phyloP scores from a whole-genome alignment of 2,797 vertebrate species.

The Gallinago nigripennis region DNA sequence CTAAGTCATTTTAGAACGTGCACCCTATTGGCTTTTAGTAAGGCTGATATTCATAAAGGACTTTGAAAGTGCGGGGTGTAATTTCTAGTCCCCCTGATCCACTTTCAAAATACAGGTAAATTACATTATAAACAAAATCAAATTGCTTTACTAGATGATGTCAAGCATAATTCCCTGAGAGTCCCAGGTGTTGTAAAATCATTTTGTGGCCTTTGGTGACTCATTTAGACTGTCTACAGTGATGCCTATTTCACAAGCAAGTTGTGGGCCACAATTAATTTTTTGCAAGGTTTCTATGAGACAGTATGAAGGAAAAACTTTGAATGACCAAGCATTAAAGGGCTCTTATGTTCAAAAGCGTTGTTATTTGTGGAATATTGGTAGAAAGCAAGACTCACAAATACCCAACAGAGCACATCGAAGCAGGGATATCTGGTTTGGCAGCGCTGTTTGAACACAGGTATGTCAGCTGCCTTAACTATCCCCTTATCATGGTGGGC shows the following conservation, averaged over 20 bases:
- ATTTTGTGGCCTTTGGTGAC: neutral
- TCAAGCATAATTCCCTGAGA: neutral
- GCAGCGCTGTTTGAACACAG: neutral
- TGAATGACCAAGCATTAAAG: neutral
- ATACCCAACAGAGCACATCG: neutral
- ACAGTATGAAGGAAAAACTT: neutral
- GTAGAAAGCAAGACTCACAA: neutral
- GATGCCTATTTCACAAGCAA: neutral
- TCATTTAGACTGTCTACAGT: neutral
- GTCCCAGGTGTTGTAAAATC: neutral
- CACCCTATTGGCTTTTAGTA: neutral
- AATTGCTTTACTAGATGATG: neutral
- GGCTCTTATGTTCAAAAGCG: neutral
- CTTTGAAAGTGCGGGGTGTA: neutral
- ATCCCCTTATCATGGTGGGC: neutral
- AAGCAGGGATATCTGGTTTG: neutral
- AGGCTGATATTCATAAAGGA: neutral
- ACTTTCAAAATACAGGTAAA: conserved; percentile 8
- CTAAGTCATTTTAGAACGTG: neutral
- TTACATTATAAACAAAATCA: neutral
- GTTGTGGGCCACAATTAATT: neutral
- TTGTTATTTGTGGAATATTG: neutral
- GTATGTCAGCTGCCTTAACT: neutral
- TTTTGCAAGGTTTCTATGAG: neutral
- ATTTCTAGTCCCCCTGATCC: neutral